Evolutionary conservation across 2,113 vertebrate species (phyloP).

Genomic region (Pomatorhinus ruficollis): DNA sequence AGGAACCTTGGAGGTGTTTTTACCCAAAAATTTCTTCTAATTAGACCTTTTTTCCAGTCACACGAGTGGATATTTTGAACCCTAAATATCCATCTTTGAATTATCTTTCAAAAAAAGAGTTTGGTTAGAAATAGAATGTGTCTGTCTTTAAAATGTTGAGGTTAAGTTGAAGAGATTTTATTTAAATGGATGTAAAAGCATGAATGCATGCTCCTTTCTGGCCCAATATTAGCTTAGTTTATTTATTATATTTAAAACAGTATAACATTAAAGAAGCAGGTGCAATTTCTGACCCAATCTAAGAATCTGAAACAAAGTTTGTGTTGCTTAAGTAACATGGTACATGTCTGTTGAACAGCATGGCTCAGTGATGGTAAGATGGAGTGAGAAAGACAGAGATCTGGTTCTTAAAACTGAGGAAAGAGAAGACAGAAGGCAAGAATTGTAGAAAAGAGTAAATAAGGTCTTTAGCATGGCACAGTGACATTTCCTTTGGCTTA

Average conservation of each 20-base stretch:
- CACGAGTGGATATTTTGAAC: background rate
- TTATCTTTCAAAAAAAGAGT: background rate
- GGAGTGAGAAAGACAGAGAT: background rate
- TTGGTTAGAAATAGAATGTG: background rate
- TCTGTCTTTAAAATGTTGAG: background rate
- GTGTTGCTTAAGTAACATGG: background rate
- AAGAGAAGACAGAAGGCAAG: background rate
- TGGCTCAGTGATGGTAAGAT: background rate
- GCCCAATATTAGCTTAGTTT: background rate
- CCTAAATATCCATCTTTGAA: background rate
- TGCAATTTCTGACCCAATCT: background rate
- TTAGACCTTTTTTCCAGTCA: background rate
- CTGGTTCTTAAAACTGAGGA: background rate
- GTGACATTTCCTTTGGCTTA: background rate
- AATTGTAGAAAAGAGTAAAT: background rate
- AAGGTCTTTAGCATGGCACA: background rate
- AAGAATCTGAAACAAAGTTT: background rate
- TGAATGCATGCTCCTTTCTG: background rate
- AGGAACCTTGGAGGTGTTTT: background rate
- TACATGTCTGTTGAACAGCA: accelerated
- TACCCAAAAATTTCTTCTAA: background rate
- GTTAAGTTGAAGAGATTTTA: background rate
- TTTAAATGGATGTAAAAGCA: background rate
- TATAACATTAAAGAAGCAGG: background rate
- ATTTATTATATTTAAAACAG: background rate